A percentile compares a stretch with the other conserved stretches of the same genome.
Conservation (phyloP, 2,888 invertebrate species). For the Drosophila mulleri region DNA sequence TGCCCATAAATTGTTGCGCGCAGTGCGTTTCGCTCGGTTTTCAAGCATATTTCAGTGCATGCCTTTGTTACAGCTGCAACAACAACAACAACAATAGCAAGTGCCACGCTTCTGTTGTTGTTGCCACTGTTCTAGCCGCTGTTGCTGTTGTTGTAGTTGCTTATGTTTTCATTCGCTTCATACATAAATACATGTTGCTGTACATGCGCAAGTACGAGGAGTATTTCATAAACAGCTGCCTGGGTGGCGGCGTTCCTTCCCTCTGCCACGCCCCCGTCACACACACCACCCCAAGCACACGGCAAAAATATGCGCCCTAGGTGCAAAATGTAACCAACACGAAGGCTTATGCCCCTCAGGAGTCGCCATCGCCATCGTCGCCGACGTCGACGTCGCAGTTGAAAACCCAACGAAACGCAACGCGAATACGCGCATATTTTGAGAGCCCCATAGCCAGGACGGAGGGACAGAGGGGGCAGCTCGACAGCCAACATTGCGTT, state of each 20-base stretch:
- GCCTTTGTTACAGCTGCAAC: conserved; percentile 58
- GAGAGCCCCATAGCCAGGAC: neutral
- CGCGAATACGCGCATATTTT: conserved; percentile 68
- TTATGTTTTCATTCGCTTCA: conserved; percentile 78
- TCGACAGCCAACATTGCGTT: conserved; percentile 49
- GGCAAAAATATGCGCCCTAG: conserved; percentile 48
- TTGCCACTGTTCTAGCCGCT: conserved; percentile 33
- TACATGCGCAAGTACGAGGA: conserved; percentile 65
- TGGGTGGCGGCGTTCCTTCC: conserved; percentile 61
- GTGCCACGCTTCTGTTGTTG: conserved; percentile 66
- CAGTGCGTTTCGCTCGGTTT: conserved; percentile 72
- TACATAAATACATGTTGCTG: conserved; percentile 77
- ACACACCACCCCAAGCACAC: conserved; percentile 8
- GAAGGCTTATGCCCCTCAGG: conserved; percentile 45
- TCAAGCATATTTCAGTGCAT: conserved; percentile 70
- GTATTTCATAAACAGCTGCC: conserved; percentile 77
- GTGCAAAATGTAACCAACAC: conserved; percentile 59
- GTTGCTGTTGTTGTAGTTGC: conserved; percentile 54
- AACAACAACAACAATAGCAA: conserved; percentile 25
- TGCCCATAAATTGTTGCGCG: conserved; percentile 79
- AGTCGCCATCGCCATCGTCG: conserved; percentile 25
- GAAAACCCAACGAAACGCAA: conserved; percentile 53
- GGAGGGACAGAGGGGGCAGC: neutral
- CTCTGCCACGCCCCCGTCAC: neutral
- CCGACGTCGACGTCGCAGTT: conserved; percentile 18